phyloP scores from a whole-genome alignment of 2,888 invertebrate species.

The Lithophane leautieri region DNA sequence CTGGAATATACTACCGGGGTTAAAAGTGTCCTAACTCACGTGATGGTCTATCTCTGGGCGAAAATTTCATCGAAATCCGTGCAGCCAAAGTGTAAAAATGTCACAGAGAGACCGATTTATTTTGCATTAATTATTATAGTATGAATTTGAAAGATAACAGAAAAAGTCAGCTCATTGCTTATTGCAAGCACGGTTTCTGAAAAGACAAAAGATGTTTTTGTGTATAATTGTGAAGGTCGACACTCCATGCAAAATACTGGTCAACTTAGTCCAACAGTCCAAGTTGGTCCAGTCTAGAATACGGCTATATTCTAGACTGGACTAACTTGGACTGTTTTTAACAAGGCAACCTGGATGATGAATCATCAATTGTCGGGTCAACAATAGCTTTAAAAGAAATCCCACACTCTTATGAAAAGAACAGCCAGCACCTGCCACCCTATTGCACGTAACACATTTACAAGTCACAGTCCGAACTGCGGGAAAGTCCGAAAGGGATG shows the following conservation, averaged over 20 bases:
- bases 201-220: not conserved
- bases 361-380: not conserved
- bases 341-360: not conserved
- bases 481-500: too few relatives aligned
- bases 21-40: not conserved
- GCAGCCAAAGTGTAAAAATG: not conserved
- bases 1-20: not conserved
- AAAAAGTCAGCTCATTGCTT: slow-evolving; percentile 12
- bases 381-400: not conserved
- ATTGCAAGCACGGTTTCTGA: slow-evolving; percentile 24
- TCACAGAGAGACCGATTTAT: not conserved
- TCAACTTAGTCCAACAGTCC: too few relatives aligned
- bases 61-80: not conserved
- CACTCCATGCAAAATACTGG: not conserved
- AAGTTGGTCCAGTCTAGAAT: too few relatives aligned
- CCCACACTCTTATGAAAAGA: not conserved
- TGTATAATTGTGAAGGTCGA: not conserved
- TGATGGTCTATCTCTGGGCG: not conserved
- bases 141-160: not conserved
- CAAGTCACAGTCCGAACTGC: too few relatives aligned
- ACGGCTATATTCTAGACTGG: not conserved
- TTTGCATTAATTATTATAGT: not conserved
- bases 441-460: not conserved
- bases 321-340: not conserved
- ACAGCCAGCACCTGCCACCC: too few relatives aligned